phyloP scores from a whole-genome alignment of 1,140 invertebrate species.

The Pantala flavescens region DNA sequence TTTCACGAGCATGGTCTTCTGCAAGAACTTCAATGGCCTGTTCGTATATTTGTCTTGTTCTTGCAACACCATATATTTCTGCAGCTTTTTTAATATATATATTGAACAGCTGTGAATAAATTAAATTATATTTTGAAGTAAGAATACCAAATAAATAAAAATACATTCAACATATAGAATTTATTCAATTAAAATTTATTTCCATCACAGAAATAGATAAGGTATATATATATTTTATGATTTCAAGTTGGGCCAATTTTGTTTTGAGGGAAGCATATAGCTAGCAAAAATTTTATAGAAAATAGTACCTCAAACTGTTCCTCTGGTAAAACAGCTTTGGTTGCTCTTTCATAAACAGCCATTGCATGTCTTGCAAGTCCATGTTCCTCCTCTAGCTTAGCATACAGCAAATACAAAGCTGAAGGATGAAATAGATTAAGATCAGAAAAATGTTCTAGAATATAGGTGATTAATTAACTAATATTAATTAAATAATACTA shows the following conservation, averaged over 20 bases:
- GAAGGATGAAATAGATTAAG: conserved; percentile 28
- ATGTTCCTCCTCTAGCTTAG: conserved; percentile 96
- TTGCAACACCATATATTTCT: conserved; percentile 93
- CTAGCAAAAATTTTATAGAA: too few relatives aligned
- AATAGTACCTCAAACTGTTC: conserved; percentile 77
- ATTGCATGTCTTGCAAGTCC: conserved; percentile 94
- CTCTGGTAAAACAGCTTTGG: conserved; percentile 77
- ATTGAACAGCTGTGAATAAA: conserved; percentile 72
- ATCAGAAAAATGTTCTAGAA: too few relatives aligned
- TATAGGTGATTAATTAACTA: conserved; percentile 17
- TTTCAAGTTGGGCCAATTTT: too few relatives aligned
- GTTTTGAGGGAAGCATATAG: too few relatives aligned
- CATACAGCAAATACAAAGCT: conserved; percentile 91
- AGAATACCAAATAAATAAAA: not conserved
- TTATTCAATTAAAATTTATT: too few relatives aligned
- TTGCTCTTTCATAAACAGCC: conserved; percentile 94
- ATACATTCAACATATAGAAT: too few relatives aligned
- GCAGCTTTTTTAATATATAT: conserved; percentile 98
- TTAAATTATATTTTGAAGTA: not conserved
- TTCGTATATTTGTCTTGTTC: conserved; percentile 94
- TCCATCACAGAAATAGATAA: too few relatives aligned
- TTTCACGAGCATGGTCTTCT: conserved; percentile 86
- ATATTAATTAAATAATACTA: not conserved
- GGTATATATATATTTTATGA: too few relatives aligned
- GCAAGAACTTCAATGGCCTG: conserved; percentile 91